These are phyloP conservation scores for Synergus gifuensis DNA, from an alignment of 2,888 invertebrate genomes.

Conservation along the genomic window DNA sequence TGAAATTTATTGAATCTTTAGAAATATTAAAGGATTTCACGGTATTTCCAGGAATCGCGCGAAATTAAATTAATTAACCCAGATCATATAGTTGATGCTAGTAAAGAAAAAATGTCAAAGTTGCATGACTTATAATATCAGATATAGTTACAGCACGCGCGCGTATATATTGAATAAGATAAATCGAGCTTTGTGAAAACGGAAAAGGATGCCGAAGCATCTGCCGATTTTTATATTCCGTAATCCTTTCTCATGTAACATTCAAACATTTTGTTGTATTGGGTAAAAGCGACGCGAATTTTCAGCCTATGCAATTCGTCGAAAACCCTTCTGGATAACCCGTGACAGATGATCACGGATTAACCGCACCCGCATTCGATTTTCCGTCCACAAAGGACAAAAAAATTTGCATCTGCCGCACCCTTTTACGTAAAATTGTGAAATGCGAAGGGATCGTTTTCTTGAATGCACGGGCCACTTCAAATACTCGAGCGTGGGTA, in stretches of 20 bases:
- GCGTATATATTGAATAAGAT: neutral
- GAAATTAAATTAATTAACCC: too few species aligned
- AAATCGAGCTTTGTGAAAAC: neutral
- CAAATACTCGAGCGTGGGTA: neutral
- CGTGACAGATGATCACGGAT: constrained; percentile 56
- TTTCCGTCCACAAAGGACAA: constrained; percentile 52
- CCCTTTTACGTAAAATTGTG: constrained; percentile 59
- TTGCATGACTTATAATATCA: neutral
- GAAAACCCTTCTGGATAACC: constrained; percentile 50
- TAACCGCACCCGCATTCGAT: constrained; percentile 51
- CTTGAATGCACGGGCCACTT: neutral
- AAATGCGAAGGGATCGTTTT: constrained; percentile 44
- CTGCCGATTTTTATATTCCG: constrained; percentile 44
- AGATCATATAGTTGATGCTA: too few species aligned
- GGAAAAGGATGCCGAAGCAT: constrained; percentile 46
- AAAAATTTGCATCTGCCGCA: constrained; percentile 61
- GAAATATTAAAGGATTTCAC: too few species aligned
- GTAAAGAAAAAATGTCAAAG: neutral
- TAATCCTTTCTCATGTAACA: constrained; percentile 49
- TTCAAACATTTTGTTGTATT: constrained; percentile 42
- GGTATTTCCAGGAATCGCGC: too few species aligned
- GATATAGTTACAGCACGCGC: neutral
- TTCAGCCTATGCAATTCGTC: constrained; percentile 23
- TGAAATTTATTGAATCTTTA: too few species aligned
- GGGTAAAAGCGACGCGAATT: constrained; percentile 21